Percentiles rank a stretch among this genome's conserved stretches.
phyloP scores from a whole-genome alignment of 2,888 invertebrate genomes.

The Uloborus plumipes region DNA sequence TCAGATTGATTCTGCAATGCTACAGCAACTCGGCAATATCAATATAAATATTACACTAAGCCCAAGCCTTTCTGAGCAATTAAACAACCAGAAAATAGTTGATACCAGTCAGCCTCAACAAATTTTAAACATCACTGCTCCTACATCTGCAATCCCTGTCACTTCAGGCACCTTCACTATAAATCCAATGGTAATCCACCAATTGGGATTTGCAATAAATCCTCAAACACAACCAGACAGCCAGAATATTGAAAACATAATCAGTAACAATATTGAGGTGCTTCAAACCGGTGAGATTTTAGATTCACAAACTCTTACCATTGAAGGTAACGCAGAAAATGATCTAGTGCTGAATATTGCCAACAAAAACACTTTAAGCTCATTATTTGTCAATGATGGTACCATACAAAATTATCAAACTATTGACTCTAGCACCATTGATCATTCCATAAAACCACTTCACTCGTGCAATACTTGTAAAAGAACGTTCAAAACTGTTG shows the following conservation, averaged over 20 bases:
- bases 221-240: slow-evolving; percentile 38
- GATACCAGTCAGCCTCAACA: slow-evolving; percentile 37
- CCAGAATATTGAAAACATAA: slow-evolving; percentile 35
- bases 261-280: slow-evolving; percentile 16
- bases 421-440: slow-evolving; percentile 20
- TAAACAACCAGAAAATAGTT: slow-evolving; percentile 5
- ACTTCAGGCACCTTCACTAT: slow-evolving; percentile 37
- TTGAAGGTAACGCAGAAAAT: slow-evolving; percentile 10
- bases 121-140: slow-evolving; percentile 34
- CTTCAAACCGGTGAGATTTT: slow-evolving; percentile 29
- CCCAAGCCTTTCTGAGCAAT: slow-evolving; percentile 66
- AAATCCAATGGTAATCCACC: slow-evolving; percentile 62
- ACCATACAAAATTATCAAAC: slow-evolving; percentile 11
- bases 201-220: slow-evolving; percentile 38
- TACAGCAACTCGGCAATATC: slow-evolving; percentile 72
- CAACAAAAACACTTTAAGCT: slow-evolving; percentile 14
- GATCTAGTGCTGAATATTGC: slow-evolving; percentile 12
- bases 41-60: slow-evolving; percentile 71
- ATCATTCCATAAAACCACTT: slow-evolving; percentile 7
- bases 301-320: slow-evolving; percentile 36
- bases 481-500: slow-evolving; percentile 48
- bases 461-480: slow-evolving; percentile 36
- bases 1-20: slow-evolving; percentile 73
- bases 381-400: slow-evolving; percentile 16
- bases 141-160: slow-evolving; percentile 3